Conservation (phyloP, 1,140 invertebrate genomes). For the Muscidifurax raptorellus region DNA sequence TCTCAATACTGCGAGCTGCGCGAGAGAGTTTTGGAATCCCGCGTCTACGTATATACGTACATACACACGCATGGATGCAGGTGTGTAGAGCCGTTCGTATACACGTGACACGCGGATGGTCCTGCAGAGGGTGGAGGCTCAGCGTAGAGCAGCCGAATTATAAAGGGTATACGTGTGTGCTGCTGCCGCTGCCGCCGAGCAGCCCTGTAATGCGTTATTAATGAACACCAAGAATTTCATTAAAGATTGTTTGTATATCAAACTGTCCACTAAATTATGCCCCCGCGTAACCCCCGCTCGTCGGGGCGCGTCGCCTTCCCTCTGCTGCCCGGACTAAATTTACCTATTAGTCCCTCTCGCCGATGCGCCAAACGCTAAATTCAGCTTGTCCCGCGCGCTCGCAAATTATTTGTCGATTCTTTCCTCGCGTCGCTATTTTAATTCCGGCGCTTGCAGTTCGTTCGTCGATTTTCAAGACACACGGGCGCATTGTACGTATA, state of each 20-base stretch:
- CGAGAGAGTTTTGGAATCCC: constrained; percentile 21
- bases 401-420: neutral
- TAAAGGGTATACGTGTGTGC: constrained; percentile 56
- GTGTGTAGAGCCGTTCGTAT: neutral
- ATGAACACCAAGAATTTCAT: constrained; percentile 83
- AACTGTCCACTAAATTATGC: constrained; percentile 81
- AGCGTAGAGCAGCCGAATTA: constrained; percentile 53
- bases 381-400: neutral
- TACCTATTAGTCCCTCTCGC: neutral
- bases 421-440: neutral
- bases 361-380: constrained; percentile 18
- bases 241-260: constrained; percentile 82
- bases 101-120: neutral
- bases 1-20: constrained; percentile 23
- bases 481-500: no score
- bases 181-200: constrained; percentile 57
- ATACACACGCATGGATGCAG: neutral
- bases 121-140: neutral
- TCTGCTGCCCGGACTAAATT: constrained; percentile 5
- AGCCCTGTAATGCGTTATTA: constrained; percentile 80
- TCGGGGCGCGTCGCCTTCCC: constrained; percentile 63
- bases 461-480: neutral
- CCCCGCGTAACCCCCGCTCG: constrained; percentile 71
- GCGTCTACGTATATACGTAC: neutral
- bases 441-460: neutral